Evolutionary conservation across 2,888 invertebrate genomes (phyloP), one percentile per base, ranked within the genome.

Genomic region (Teinopalpus imperialis): DNA sequence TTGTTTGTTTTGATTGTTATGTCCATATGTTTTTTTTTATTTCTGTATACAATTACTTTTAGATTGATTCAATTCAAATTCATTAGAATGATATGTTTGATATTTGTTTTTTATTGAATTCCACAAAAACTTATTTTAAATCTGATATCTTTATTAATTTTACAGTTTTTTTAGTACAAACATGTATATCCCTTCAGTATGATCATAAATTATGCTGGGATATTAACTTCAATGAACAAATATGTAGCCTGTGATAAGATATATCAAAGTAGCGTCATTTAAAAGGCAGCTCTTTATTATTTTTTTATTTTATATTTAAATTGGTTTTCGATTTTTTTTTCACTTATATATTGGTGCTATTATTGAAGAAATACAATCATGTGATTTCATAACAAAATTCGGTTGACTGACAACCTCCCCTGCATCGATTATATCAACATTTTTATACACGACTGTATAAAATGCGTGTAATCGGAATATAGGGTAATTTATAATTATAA

Each of bases 381-480:
- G 23, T 39, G 39, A 48, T 47, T 47, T 42, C n/a, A 13, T 12
- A 50, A 44, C 30, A 43, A 55, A 53, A 49, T 35, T 39, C 2
- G 37, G 13, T 43, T 24, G 31, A 24, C 5, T 14, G 18, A 21
- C 6, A 23, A 37, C 5, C 48, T 4, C 59, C 77, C 78, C 78
- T 80, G 82, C 79, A 75, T 83, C 66, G 85, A 69, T 75, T 80
- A 67, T 78, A 78, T 82, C 77, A 75, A 60, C 41, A 43, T 63
- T 63, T 56, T 57, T 72, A 67, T 74, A 75, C 77, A 68, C 59
- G 49, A 47, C 62, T 70, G 73, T 78, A 73, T 75, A 61, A 69
- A 73, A 75, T 71, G 80, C 80, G 75, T 76, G 62, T 76, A 75
- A 77, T 80, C 81, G 86, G 86, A 78, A 58, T 61, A 77, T 86